Evolutionary conservation across 2,113 vertebrate species (phyloP).

Genomic region (Irena cyanogastra): DNA sequence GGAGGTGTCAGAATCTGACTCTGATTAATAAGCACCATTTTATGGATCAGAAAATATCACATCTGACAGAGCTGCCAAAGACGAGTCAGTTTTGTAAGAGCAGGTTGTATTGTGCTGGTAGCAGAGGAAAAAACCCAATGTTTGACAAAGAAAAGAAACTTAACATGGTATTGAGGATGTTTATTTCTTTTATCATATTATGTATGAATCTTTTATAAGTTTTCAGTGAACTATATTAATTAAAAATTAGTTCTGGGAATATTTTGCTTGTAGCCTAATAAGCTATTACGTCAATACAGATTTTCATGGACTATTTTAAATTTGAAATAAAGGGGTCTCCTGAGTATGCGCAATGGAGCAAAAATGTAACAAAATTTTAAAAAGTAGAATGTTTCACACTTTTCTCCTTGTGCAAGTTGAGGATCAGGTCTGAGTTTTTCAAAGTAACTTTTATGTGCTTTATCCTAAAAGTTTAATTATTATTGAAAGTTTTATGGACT

Average conservation of each 20-base stretch:
- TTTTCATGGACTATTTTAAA: conserved; percentile 58
- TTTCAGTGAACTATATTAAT: conserved; percentile 69
- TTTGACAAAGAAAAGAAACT: conserved; percentile 55
- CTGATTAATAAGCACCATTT: background rate
- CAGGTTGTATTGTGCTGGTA: background rate
- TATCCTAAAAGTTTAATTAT: background rate
- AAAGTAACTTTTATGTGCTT: background rate
- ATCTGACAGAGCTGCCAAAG: conserved; percentile 28
- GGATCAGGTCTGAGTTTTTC: background rate
- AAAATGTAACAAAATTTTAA: background rate
- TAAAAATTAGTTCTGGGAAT: conserved; percentile 73
- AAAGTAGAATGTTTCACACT: background rate
- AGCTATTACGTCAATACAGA: conserved; percentile 67
- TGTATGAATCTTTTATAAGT: conserved; percentile 69
- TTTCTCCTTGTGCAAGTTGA: background rate
- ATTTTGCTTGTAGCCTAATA: conserved; percentile 69
- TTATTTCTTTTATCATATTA: conserved; percentile 70
- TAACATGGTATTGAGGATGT: conserved; percentile 67
- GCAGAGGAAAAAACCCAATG: background rate
- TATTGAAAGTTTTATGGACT: background rate
- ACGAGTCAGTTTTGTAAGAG: background rate
- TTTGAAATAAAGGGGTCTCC: conserved; percentile 60
- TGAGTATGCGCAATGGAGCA: conserved; percentile 9
- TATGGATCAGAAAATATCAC: background rate
- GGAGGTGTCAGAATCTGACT: background rate